These are phyloP conservation scores for Lutjanus argentimaculatus DNA, from an alignment of 2,797 vertebrate genomes.

Conservation along the genomic window DNA sequence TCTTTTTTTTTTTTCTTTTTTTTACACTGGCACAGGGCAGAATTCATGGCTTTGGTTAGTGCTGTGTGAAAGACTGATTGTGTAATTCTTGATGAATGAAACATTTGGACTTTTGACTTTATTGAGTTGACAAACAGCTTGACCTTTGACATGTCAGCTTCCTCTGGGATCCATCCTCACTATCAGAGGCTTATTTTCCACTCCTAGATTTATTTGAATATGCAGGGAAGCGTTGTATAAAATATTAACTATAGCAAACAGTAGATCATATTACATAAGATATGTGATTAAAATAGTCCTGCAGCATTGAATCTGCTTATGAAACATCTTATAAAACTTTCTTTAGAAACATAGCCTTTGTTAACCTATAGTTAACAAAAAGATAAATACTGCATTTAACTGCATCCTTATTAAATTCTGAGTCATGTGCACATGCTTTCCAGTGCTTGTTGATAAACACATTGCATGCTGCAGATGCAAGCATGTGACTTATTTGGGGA, in stretches of 20 bases:
- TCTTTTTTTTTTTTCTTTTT: not conserved
- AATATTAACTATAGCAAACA: not conserved
- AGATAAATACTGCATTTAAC: not conserved
- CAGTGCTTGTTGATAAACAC: not conserved
- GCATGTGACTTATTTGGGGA: not conserved
- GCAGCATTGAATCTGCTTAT: not conserved
- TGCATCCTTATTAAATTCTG: not conserved
- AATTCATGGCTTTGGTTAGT: constrained; percentile 13
- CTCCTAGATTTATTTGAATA: not conserved
- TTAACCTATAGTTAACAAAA: not conserved
- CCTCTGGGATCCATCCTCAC: not conserved
- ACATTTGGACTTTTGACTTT: constrained; percentile 35
- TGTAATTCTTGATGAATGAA: constrained; percentile 1
- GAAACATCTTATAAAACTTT: not conserved
- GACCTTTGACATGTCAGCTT: constrained; percentile 10
- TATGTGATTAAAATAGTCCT: not conserved
- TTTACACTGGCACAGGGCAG: constrained; percentile 20
- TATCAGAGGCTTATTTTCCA: not conserved
- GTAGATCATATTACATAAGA: not conserved
- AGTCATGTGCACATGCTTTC: not conserved
- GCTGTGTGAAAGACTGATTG: not conserved
- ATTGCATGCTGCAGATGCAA: not conserved
- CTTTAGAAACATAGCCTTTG: not conserved
- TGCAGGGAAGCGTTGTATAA: not conserved
- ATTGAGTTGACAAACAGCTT: constrained; percentile 8